Evolutionary conservation across 2,797 vertebrate species (phyloP).

Genomic region (Avahi laniger): DNA sequence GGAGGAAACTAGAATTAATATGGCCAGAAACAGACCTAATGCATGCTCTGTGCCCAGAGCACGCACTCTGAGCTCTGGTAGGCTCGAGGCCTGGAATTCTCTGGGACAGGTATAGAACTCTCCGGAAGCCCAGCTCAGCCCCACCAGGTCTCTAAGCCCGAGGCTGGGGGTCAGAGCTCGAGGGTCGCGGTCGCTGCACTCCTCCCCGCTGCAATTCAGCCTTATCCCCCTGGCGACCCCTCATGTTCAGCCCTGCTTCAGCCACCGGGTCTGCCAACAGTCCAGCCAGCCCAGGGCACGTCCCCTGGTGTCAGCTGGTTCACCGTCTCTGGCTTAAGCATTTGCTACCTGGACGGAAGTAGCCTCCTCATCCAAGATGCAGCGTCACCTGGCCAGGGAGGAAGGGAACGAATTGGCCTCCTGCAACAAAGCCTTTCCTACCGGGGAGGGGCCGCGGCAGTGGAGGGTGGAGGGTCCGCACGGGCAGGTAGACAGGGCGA

Average conservation of each 20-base stretch:
- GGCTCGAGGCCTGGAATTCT: background rate
- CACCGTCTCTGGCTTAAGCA: background rate
- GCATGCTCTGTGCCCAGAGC: rapidly evolving
- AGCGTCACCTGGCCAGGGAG: background rate
- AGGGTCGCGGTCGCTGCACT: background rate
- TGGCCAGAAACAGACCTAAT: background rate
- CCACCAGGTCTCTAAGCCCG: background rate
- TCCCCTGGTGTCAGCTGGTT: background rate
- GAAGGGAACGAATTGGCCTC: background rate
- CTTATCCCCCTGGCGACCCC: background rate
- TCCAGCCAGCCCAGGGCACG: background rate
- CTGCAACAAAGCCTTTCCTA: background rate
- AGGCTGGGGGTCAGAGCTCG: too few relatives aligned
- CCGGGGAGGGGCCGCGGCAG: background rate
- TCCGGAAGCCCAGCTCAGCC: background rate
- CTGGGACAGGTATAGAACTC: background rate
- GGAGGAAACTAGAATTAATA: background rate
- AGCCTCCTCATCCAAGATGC: background rate
- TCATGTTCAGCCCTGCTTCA: background rate
- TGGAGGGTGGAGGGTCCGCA: background rate
- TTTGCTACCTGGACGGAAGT: too few relatives aligned
- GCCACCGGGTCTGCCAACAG: background rate
- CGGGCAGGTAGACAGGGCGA: background rate
- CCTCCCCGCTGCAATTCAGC: background rate
- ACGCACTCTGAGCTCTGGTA: rapidly evolving